Percentiles rank a stretch among this genome's conserved stretches.
Conservation (phyloP, 2,888 invertebrate species). For the Nomada flava region DNA sequence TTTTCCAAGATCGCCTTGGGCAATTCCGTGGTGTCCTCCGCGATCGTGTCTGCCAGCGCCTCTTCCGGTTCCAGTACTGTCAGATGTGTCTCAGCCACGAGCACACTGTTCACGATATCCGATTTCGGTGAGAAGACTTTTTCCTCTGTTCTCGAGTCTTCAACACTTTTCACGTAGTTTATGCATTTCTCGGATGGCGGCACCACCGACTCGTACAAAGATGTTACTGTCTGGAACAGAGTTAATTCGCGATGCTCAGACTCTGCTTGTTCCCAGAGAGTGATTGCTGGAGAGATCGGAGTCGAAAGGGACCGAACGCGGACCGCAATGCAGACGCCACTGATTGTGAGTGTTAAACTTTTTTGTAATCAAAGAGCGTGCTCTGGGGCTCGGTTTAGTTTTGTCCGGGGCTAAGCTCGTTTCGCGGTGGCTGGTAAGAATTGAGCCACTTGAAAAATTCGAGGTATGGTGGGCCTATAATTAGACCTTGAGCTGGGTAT, state of each 20-base stretch:
- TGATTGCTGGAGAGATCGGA: neutral
- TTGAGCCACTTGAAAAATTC: constrained; percentile 1
- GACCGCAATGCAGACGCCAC: neutral
- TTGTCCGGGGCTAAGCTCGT: neutral
- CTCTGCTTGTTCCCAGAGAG: neutral
- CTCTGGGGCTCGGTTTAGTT: neutral
- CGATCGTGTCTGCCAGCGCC: constrained; percentile 52
- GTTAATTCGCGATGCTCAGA: neutral
- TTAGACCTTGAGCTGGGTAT: neutral
- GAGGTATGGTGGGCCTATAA: neutral
- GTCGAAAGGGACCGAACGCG: neutral
- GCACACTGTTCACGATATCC: constrained; percentile 59
- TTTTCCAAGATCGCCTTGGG: constrained; percentile 62
- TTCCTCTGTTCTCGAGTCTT: constrained; percentile 70
- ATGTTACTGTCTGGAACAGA: constrained; percentile 63
- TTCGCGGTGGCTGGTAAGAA: neutral
- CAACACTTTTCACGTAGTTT: constrained; percentile 81
- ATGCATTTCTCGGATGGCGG: constrained; percentile 81
- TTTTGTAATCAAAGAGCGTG: too few relatives aligned
- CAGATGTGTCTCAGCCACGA: constrained; percentile 61
- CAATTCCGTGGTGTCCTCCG: constrained; percentile 53
- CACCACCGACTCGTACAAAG: constrained; percentile 77
- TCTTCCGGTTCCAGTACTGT: constrained; percentile 58
- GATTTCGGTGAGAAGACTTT: constrained; percentile 63
- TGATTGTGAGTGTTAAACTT: too few relatives aligned